Percentiles rank a stretch among this genome's conserved stretches.
phyloP scores from a whole-genome alignment of 2,888 invertebrate genomes.

The Caenorhabditis sp. region DNA sequence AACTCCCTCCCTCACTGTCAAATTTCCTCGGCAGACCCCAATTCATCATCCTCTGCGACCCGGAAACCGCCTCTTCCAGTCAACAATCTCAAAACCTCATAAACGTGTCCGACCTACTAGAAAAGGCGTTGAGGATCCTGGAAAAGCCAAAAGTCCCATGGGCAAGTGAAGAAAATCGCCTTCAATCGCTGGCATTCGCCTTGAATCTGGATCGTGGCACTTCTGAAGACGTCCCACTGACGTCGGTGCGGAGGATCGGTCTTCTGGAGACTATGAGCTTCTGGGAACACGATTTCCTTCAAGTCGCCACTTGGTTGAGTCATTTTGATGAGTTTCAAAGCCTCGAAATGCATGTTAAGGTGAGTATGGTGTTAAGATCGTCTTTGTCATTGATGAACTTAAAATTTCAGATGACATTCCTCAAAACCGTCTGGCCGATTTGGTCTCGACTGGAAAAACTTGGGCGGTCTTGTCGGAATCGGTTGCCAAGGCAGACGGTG shows the following conservation, averaged over 20 bases:
- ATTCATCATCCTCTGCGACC: slow-evolving; percentile 33
- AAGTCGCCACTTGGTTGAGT: slow-evolving; percentile 49
- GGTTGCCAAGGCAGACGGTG: too few species aligned
- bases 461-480: not conserved
- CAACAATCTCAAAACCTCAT: not conserved
- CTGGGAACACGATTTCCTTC: slow-evolving; percentile 39
- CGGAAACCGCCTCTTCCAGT: slow-evolving; percentile 20
- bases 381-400: too few species aligned
- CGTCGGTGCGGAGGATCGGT: not conserved
- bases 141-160: slow-evolving; percentile 4
- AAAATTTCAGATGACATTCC: slow-evolving; percentile 29
- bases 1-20: slow-evolving; percentile 15
- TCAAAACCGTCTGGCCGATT: slow-evolving; percentile 42
- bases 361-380: too few species aligned
- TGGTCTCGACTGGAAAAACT: slow-evolving; percentile 47
- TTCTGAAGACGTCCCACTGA: slow-evolving; percentile 2
- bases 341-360: slow-evolving; percentile 40
- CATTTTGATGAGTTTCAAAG: slow-evolving; percentile 55
- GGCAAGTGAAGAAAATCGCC: slow-evolving; percentile 8
- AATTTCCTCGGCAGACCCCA: slow-evolving; percentile 26
- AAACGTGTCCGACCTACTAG: slow-evolving; percentile 4
- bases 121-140: slow-evolving; percentile 6
- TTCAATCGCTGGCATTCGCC: slow-evolving; percentile 2
- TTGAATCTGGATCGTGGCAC: slow-evolving; percentile 4
- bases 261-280: slow-evolving; percentile 25